Evolutionary conservation across 2,797 vertebrate genomes (phyloP).

Genomic region (Heterohyrax brucei): DNA sequence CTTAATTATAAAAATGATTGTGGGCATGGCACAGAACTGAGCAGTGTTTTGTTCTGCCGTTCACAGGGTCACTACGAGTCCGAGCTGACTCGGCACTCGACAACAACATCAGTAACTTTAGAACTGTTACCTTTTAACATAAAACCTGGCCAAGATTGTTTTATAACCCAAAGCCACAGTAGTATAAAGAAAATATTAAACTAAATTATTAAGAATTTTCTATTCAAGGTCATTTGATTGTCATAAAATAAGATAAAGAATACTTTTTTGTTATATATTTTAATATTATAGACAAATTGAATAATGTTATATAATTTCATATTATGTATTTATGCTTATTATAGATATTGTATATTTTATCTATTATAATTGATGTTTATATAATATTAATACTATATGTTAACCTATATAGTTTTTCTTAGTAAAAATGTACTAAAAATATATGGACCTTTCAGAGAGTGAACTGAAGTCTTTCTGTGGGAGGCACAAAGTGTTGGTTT

Average conservation of each 20-base stretch:
- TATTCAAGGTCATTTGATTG: neutral
- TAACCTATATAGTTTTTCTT: neutral
- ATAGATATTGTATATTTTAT: too few species aligned
- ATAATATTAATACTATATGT: neutral
- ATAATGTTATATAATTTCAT: too few species aligned
- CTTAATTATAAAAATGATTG: too few species aligned
- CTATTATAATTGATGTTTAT: too few species aligned
- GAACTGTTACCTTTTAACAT: neutral
- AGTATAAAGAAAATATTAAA: neutral
- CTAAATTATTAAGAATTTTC: neutral
- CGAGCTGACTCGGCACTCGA: too few species aligned
- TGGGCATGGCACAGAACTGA: too few species aligned
- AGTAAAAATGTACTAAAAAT: constrained; percentile 16
- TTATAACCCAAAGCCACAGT: neutral
- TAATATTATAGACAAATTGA: too few species aligned
- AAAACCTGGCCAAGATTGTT: neutral
- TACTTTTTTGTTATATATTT: neutral
- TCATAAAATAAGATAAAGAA: neutral
- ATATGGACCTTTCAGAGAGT: neutral
- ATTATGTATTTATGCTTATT: too few species aligned
- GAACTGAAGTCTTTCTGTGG: constrained; percentile 24
- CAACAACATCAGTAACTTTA: neutral
- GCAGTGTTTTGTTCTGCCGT: too few species aligned
- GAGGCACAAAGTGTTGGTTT: constrained; percentile 70
- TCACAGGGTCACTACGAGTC: too few species aligned